Conservation (phyloP, 2,797 vertebrate species). For the Mastacembelus armatus region DNA sequence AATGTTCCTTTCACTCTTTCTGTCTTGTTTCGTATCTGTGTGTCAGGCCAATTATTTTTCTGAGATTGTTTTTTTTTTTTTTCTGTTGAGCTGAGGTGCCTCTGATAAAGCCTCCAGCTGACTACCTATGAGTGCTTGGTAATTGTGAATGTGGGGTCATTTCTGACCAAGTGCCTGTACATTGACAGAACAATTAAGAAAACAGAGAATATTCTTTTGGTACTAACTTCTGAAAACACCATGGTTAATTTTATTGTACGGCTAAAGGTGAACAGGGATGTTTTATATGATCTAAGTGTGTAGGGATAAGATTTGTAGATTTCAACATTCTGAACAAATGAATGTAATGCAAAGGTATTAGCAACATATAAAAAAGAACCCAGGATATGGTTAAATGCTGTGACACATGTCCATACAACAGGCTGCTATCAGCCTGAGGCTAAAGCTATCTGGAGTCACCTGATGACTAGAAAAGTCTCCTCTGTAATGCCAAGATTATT, state of each 20-base stretch:
- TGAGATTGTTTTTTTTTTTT: constrained; percentile 55
- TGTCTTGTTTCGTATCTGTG: constrained; percentile 53
- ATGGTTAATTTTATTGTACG: constrained; percentile 11
- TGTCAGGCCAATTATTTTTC: constrained; percentile 68
- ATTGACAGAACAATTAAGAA: constrained; percentile 6
- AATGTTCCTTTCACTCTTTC: constrained; percentile 42
- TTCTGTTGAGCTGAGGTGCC: constrained; percentile 53
- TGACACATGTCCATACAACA: too few relatives aligned
- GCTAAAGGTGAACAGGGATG: background rate
- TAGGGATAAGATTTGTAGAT: background rate
- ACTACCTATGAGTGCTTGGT: constrained; percentile 7
- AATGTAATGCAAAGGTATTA: too few relatives aligned
- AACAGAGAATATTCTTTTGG: constrained; percentile 5
- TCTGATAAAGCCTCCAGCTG: constrained; percentile 43
- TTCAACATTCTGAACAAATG: background rate
- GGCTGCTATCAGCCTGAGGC: too few relatives aligned
- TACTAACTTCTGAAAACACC: background rate
- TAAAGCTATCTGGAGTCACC: too few relatives aligned
- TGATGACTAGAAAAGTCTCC: too few relatives aligned
- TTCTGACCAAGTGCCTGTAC: constrained; percentile 6
- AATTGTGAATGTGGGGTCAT: background rate
- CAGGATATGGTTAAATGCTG: background rate
- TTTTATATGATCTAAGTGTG: too few relatives aligned
- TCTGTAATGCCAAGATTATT: too few relatives aligned
- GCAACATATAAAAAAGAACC: too few relatives aligned